These are phyloP conservation scores for Onychostoma macrolepis DNA, from an alignment of 2,113 vertebrate species.

Conservation along the genomic window DNA sequence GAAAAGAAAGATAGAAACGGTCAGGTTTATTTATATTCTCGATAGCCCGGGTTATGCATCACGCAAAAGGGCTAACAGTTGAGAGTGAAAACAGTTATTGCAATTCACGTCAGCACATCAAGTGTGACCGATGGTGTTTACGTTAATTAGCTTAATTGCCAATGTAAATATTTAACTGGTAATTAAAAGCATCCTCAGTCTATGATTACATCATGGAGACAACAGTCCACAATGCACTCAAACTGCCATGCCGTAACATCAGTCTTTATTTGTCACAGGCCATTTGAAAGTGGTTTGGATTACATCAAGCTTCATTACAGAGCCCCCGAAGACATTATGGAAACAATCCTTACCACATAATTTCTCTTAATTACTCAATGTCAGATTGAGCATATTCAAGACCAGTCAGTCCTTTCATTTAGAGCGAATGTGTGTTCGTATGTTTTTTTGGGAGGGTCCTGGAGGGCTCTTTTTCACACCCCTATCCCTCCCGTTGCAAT, in stretches of 20 bases:
- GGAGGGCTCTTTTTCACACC: constrained; percentile 12
- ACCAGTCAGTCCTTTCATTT: constrained; percentile 27
- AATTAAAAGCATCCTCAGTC: constrained; percentile 27
- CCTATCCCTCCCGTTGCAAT: constrained; percentile 3
- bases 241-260: constrained; percentile 34
- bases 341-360: constrained; percentile 51
- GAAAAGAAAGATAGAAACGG: constrained; percentile 3
- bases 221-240: constrained; percentile 18
- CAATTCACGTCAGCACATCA: neutral
- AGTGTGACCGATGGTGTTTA: neutral
- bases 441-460: constrained; percentile 11
- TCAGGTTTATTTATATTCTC: constrained; percentile 3
- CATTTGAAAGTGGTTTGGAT: constrained; percentile 52
- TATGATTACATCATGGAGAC: constrained; percentile 16
- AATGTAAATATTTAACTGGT: constrained; percentile 21
- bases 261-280: constrained; percentile 53
- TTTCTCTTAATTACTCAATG: constrained; percentile 58
- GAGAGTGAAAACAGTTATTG: neutral
- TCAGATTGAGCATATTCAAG: constrained; percentile 48
- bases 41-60: neutral
- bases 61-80: neutral
- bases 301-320: constrained; percentile 47
- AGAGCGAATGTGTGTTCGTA: constrained; percentile 36
- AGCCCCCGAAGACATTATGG: constrained; percentile 45
- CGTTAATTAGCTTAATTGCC: constrained; percentile 3